Percentiles rank a stretch among this genome's conserved stretches.
Evolutionary conservation across 2,797 vertebrate genomes (phyloP).

Genomic region (Caiman crocodilus): DNA sequence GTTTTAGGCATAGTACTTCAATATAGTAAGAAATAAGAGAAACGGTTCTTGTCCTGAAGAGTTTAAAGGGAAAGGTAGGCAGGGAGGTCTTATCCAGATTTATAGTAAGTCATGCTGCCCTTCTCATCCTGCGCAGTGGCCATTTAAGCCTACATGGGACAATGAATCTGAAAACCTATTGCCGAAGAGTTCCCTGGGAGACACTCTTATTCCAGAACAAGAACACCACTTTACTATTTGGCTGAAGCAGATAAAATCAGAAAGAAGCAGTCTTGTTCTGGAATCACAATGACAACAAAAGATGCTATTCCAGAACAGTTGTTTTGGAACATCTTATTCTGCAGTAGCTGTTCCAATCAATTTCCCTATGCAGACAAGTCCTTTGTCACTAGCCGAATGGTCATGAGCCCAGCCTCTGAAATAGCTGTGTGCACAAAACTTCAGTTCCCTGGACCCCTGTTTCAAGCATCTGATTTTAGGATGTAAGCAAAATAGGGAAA

Average conservation of each 20-base stretch:
- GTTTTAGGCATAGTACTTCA: not conserved
- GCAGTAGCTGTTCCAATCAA: not conserved
- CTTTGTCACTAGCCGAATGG: not conserved
- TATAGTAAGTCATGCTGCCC: not conserved
- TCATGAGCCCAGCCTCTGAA: not conserved
- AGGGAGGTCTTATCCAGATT: not conserved
- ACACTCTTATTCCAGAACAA: not conserved
- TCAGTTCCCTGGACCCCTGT: not conserved
- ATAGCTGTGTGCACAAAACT: not conserved
- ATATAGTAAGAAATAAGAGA: not conserved
- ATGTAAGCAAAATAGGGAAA: not conserved
- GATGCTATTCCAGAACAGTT: not conserved
- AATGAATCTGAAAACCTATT: not conserved
- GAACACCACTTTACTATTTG: not conserved
- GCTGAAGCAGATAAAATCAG: not conserved
- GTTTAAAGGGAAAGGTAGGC: not conserved
- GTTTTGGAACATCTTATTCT: not conserved
- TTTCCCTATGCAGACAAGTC: rapidly evolving
- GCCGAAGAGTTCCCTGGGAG: not conserved
- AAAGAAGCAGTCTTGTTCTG: not conserved
- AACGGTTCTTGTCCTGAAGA: not conserved
- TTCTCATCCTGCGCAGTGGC: not conserved
- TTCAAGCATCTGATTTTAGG: not conserved
- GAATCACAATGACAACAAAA: not conserved
- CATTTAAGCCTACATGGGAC: not conserved